Base-by-base conservation (phyloP, 1,140 invertebrate species). In the Drosophila bocki region DNA sequence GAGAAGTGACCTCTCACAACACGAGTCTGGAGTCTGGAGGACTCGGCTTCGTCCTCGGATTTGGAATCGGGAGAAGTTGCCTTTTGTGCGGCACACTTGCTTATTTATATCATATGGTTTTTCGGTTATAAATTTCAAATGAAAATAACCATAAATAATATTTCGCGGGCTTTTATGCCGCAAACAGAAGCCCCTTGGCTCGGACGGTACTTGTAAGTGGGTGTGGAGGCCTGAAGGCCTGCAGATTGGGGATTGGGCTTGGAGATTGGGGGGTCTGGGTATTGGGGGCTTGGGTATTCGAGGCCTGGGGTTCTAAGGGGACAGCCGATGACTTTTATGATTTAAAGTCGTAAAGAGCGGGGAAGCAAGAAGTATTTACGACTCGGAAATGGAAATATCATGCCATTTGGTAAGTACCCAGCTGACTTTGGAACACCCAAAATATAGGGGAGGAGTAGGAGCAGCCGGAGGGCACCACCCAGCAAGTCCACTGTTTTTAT, bases 141-240 rank as follows among this genome's bases (percentile, higher is more conserved):
- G 85, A 90, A 88, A 88, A 88, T 78, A 72, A 71, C 44, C 84
- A 88, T 88, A 88, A 88, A 88, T 90, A 90, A 90, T 90, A 88
- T 84, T 88, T 90, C 64, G 62, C 76, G 71, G 77, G 63, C 68
- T 86, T 87, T 87, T 88, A 87, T 80, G 76, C 59, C 44, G 67
- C 77, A 37, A 80, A 61, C 84, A 79, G 80, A 88, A 85, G 60
- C 61, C 77, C 77, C 60, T 54, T 35, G 47, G 63, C 57, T 57
- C 19, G 50, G 65, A 51, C 51, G 41, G 42, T 47, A 47, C 71
- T 65, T 29, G 57, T 26, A 45, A 69, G 65, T 57, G 59, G 69
- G 67, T 53, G 17, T 61, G 60, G 32, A 15, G 51, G 15, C 57
- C 42, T 42, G 7, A 8, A 35, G 48, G n/a, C 13, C 53, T 26